Percentiles rank a stretch among this genome's conserved stretches.
phyloP scores from a whole-genome alignment of 2,888 invertebrate genomes.

The Hydropsyche betteni region DNA sequence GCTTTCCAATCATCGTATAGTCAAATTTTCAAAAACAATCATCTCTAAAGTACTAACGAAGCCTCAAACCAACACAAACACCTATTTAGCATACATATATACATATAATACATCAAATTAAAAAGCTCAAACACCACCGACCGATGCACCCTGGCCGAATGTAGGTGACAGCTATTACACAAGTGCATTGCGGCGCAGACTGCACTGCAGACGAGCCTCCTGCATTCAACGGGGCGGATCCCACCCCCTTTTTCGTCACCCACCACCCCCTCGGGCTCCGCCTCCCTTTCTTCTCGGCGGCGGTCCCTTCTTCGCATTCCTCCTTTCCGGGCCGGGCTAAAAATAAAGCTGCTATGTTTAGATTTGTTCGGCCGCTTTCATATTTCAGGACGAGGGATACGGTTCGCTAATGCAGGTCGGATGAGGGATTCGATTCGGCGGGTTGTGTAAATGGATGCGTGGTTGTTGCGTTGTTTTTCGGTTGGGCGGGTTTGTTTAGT shows the following conservation, averaged over 20 bases:
- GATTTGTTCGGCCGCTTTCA: conserved; percentile 22
- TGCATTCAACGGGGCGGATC: not conserved
- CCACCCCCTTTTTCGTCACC: not conserved
- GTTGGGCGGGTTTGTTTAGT: no score
- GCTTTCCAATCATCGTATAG: no score
- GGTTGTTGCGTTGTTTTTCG: no score
- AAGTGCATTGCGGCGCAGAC: conserved; percentile 41
- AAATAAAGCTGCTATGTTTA: conserved; percentile 39
- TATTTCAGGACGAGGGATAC: not conserved
- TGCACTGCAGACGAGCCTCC: conserved; percentile 29
- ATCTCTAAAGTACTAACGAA: no score
- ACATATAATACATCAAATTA: no score
- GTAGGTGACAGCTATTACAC: conserved; percentile 37
- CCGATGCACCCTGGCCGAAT: conserved; percentile 14
- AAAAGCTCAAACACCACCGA: not conserved
- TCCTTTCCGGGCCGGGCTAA: conserved; percentile 26
- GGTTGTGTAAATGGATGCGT: no score
- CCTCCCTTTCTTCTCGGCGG: not conserved
- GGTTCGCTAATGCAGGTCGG: not conserved
- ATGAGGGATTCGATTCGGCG: no score
- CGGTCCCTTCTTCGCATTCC: not conserved
- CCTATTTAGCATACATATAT: no score
- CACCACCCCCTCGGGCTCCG: conserved; percentile 13
- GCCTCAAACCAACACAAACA: no score
- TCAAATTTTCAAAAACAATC: no score